These are phyloP conservation scores for Polydrusus cervinus DNA, from an alignment of 2,888 invertebrate genomes.

Conservation along the genomic window DNA sequence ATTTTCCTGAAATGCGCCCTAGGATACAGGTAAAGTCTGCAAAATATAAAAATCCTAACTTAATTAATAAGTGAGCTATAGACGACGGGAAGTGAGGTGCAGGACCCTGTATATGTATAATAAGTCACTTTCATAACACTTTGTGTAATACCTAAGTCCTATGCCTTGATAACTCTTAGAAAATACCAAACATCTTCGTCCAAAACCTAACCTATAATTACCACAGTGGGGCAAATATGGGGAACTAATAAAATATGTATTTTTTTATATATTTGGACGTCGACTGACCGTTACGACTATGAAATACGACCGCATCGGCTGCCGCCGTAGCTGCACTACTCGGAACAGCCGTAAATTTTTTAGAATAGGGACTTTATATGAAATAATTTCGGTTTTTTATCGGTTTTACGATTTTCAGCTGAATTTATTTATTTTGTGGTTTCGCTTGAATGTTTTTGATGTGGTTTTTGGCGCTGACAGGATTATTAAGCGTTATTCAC, in stretches of 20 bases:
- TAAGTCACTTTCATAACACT: too few relatives aligned
- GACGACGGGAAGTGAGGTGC: too few relatives aligned
- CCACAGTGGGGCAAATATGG: constrained; percentile 33
- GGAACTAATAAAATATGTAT: constrained; percentile 26
- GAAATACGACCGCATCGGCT: constrained; percentile 38
- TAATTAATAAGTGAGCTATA: too few relatives aligned
- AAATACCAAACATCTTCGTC: background rate
- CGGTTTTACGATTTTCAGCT: constrained; percentile 25
- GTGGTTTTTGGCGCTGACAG: constrained; percentile 31
- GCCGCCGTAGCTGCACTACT: constrained; percentile 24
- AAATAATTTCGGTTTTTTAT: constrained; percentile 48
- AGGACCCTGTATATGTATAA: too few relatives aligned
- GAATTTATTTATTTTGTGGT: constrained; percentile 30
- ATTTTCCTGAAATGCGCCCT: too few relatives aligned
- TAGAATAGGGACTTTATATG: constrained; percentile 28
- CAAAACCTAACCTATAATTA: constrained; percentile 19
- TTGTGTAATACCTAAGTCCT: too few relatives aligned
- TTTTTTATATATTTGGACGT: constrained; percentile 2
- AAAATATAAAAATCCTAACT: too few relatives aligned
- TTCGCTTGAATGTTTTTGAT: constrained; percentile 2
- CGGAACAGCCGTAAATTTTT: constrained; percentile 41
- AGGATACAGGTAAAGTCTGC: too few relatives aligned
- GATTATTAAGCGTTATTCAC: background rate
- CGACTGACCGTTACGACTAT: constrained; percentile 34
- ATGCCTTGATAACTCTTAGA: background rate